Conservation (phyloP, 1,140 invertebrate genomes). For the Cotesia typhae region DNA sequence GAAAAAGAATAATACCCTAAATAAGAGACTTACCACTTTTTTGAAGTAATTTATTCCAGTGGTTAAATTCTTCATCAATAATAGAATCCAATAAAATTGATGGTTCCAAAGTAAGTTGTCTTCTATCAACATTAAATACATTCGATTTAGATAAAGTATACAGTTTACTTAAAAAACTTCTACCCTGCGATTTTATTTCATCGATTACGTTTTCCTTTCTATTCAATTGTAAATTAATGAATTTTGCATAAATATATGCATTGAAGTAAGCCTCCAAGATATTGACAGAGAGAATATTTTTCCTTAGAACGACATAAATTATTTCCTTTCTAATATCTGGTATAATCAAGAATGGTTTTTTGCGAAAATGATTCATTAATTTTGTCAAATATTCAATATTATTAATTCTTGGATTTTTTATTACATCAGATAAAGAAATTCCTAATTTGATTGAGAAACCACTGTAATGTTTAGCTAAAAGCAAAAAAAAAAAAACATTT, state of each 20-base stretch:
- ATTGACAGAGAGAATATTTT: slow-evolving; percentile 56
- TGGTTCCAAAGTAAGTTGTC: not conserved
- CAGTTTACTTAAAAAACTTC: not conserved
- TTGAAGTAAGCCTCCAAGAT: slow-evolving; percentile 68
- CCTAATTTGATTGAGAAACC: slow-evolving; percentile 67
- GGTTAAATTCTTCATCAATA: not conserved
- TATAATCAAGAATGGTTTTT: slow-evolving; percentile 64
- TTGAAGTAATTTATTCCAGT: slow-evolving; percentile 19
- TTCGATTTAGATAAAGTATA: not conserved
- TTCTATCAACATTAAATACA: not conserved
- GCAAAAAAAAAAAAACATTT: not conserved
- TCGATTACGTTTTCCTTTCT: not conserved
- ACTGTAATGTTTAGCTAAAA: slow-evolving; percentile 63
- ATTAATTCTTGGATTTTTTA: slow-evolving; percentile 50
- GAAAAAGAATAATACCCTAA: not conserved
- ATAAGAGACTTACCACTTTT: slow-evolving; percentile 24
- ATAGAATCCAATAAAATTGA: not conserved
- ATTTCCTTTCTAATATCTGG: slow-evolving; percentile 57
- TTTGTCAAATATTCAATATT: slow-evolving; percentile 47
- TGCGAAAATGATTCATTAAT: slow-evolving; percentile 56
- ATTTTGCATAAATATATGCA: slow-evolving; percentile 59
- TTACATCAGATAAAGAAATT: slow-evolving; percentile 64
- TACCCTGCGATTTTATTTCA: not conserved
- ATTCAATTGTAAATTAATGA: not conserved
- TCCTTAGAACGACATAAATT: slow-evolving; percentile 64